phyloP scores from a whole-genome alignment of 2,888 invertebrate species.

The Mesodorylaimus sp. region DNA sequence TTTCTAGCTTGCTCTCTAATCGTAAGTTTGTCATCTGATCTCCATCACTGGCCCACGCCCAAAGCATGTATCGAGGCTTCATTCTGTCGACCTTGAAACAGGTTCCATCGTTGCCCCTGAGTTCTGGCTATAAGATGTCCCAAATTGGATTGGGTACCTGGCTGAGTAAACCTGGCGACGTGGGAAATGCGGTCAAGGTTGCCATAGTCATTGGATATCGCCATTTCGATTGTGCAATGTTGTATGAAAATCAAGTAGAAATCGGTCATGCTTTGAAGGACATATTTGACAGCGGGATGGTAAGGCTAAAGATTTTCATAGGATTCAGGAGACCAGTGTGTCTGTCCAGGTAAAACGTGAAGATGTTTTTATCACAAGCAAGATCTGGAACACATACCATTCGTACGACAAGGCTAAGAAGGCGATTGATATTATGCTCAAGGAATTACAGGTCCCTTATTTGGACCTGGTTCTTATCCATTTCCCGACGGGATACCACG shows the following conservation, averaged over 20 bases:
- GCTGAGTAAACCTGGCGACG: slow-evolving; percentile 22
- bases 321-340: no score
- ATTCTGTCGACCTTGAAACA: no score
- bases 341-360: slow-evolving; percentile 17
- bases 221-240: slow-evolving; percentile 34
- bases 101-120: no score
- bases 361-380: slow-evolving; percentile 27
- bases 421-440: slow-evolving; percentile 14
- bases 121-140: slow-evolving; percentile 16
- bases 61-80: no score
- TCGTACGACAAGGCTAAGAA: slow-evolving; percentile 19
- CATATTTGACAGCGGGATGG: slow-evolving; percentile 27
- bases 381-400: slow-evolving; percentile 30
- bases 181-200: slow-evolving; percentile 15
- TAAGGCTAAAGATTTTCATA: no score
- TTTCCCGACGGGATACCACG: slow-evolving; percentile 20
- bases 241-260: slow-evolving; percentile 33
- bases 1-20: no score
- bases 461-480: slow-evolving; percentile 26
- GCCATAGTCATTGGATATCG: slow-evolving; percentile 30
- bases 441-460: slow-evolving; percentile 18
- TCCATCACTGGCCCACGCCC: no score
- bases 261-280: slow-evolving; percentile 32
- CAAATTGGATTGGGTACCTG: slow-evolving; percentile 27
- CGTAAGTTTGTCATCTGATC: no score